Conservation (phyloP, 2,797 vertebrate genomes). For the Sebastes oblongus region DNA sequence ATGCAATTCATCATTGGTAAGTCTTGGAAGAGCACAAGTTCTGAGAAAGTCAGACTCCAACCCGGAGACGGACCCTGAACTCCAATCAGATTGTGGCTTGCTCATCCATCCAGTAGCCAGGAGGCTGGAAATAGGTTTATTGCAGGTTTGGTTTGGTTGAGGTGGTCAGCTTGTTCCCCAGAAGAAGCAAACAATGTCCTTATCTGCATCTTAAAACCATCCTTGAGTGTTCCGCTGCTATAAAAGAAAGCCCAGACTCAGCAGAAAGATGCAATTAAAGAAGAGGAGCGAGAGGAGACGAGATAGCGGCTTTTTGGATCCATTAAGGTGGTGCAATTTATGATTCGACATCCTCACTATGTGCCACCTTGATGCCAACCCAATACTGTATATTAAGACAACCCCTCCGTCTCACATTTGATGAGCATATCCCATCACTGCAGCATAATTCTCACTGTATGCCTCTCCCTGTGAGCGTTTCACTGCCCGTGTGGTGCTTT, state of each 20-base stretch:
- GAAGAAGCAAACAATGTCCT: slow-evolving; percentile 28
- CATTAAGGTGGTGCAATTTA: not conserved
- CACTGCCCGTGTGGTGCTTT: slow-evolving; percentile 17
- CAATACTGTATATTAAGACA: not conserved
- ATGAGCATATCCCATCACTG: slow-evolving; percentile 4
- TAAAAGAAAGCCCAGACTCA: slow-evolving; percentile 6
- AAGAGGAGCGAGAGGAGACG: not conserved
- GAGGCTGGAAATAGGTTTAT: slow-evolving; percentile 56
- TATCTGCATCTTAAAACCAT: slow-evolving; percentile 29
- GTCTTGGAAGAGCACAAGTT: slow-evolving; percentile 67
- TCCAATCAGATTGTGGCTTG: slow-evolving; percentile 55
- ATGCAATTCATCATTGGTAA: slow-evolving; percentile 78
- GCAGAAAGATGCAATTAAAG: not conserved
- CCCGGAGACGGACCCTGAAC: slow-evolving; percentile 64
- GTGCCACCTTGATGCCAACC: not conserved
- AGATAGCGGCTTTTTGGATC: not conserved
- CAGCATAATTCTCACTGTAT: not conserved
- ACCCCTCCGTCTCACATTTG: not conserved
- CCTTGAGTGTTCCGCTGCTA: not conserved
- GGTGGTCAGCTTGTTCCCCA: slow-evolving; percentile 24
- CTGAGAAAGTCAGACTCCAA: slow-evolving; percentile 67
- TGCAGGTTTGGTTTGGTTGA: slow-evolving; percentile 42
- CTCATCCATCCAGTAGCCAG: slow-evolving; percentile 69
- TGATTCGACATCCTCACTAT: not conserved
- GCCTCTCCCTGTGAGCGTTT: slow-evolving; percentile 7